Percentiles rank a stretch among this genome's conserved stretches.
Conservation (phyloP, 2,797 vertebrate species). For the Eulemur coronatus region DNA sequence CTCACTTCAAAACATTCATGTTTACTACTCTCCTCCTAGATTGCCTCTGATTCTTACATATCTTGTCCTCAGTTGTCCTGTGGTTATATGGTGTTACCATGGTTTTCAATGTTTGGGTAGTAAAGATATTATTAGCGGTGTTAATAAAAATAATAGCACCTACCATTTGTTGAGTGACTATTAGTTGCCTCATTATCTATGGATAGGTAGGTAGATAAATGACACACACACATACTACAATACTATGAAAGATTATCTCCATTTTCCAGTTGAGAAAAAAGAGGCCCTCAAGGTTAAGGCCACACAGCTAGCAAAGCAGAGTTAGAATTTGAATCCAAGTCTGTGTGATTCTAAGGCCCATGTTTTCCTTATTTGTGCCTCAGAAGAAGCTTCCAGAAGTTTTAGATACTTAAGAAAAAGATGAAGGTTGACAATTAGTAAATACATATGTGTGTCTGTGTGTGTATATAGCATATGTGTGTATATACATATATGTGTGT, state of each 20-base stretch:
- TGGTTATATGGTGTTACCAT: not conserved
- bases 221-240: no score
- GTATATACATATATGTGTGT: not conserved
- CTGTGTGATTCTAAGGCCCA: not conserved
- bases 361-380: not conserved
- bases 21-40: not conserved
- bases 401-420: not conserved
- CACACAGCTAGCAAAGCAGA: not conserved
- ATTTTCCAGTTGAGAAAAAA: not conserved
- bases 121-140: not conserved
- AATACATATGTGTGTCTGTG: not conserved
- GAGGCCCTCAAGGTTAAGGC: not conserved
- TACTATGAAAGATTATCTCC: not conserved
- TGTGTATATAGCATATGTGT: no score
- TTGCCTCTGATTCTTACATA: not conserved
- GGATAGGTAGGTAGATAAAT: not conserved
- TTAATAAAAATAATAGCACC: not conserved
- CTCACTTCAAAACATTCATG: not conserved
- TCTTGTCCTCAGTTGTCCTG: not conserved
- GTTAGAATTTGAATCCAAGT: not conserved
- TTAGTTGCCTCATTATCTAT: not conserved
- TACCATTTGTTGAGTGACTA: not conserved
- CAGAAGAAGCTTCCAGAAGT: slow-evolving; percentile 6
- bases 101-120: not conserved
- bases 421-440: not conserved